Evolutionary conservation across 2,113 vertebrate species (phyloP).

Genomic region (Empidonax alnorum): DNA sequence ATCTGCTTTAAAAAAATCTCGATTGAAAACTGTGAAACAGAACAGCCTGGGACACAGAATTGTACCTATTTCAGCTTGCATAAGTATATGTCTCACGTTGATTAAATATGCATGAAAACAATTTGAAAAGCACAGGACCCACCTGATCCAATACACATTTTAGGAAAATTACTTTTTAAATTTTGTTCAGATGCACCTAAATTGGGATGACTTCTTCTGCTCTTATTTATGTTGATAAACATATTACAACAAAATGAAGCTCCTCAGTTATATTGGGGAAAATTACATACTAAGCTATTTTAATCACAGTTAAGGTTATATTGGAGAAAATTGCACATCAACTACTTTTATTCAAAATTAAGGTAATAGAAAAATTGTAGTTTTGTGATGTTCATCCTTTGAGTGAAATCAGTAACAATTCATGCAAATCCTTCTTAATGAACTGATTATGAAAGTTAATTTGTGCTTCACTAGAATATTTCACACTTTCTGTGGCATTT

Average conservation of each 20-base stretch:
- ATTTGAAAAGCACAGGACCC: slow-evolving; percentile 15
- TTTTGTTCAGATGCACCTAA: background rate
- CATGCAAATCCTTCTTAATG: background rate
- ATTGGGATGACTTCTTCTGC: background rate
- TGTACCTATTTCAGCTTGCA: slow-evolving; percentile 24
- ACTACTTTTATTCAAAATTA: background rate
- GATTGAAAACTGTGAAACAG: background rate
- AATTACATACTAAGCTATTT: background rate
- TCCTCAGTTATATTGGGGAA: background rate
- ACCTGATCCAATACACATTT: slow-evolving; percentile 6
- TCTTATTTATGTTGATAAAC: background rate
- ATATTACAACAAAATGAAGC: background rate
- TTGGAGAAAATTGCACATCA: background rate
- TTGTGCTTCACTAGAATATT: background rate
- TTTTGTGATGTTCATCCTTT: background rate
- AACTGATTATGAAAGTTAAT: background rate
- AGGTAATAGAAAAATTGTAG: background rate
- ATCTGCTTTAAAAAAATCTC: background rate
- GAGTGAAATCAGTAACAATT: background rate
- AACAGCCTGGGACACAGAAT: slow-evolving; percentile 23
- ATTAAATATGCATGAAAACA: slow-evolving; percentile 53
- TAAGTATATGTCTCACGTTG: background rate
- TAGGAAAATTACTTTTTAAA: background rate
- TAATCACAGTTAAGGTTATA: background rate
- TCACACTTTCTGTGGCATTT: background rate